Conservation (phyloP, 2,113 vertebrate genomes). For the Gadus chalcogrammus region DNA sequence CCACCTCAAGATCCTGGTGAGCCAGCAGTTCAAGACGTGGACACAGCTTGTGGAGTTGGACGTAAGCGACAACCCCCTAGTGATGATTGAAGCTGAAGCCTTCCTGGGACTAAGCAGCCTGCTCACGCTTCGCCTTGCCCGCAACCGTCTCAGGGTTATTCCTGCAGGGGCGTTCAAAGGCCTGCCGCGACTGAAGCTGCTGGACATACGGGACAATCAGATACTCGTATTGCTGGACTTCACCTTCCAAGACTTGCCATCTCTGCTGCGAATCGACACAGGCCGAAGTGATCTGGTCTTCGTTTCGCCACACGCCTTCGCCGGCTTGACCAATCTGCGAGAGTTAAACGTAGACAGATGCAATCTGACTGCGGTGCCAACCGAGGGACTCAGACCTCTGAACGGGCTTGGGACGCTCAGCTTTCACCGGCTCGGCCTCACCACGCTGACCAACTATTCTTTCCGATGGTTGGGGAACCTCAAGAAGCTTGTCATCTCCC, state of each 20-base stretch:
- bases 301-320: constrained; percentile 76
- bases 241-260: constrained; percentile 73
- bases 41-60: constrained; percentile 76
- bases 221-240: constrained; percentile 84
- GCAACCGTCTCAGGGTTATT: constrained; percentile 80
- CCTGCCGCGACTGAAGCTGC: constrained; percentile 68
- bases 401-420: constrained; percentile 58
- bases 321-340: constrained; percentile 65
- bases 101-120: constrained; percentile 73
- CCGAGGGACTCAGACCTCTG: constrained; percentile 73
- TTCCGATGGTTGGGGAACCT: constrained; percentile 70
- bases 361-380: constrained; percentile 79
- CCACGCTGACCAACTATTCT: constrained; percentile 69
- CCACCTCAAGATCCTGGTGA: constrained; percentile 69
- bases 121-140: constrained; percentile 61
- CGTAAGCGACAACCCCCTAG: constrained; percentile 80
- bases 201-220: constrained; percentile 82
- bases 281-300: constrained; percentile 79
- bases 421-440: constrained; percentile 69
- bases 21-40: constrained; percentile 71
- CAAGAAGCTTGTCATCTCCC: constrained; percentile 72
- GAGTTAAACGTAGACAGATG: constrained; percentile 77
- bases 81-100: constrained; percentile 75
- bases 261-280: constrained; percentile 66
- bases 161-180: constrained; percentile 75